Conservation (phyloP, 2,113 vertebrate genomes). For the Trichechus manatus region DNA sequence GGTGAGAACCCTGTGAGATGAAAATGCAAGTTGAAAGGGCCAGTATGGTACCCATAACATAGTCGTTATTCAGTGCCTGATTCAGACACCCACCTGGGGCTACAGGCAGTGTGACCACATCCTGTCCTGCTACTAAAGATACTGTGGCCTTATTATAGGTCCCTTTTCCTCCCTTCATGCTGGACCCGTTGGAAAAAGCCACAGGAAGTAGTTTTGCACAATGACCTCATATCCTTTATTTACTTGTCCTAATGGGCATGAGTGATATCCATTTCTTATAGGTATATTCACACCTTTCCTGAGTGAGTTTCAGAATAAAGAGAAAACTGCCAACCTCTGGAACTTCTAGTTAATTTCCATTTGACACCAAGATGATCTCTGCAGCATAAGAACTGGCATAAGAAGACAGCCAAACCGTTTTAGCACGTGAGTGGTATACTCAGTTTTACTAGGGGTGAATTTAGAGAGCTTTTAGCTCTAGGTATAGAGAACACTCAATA, state of each 20-base stretch:
- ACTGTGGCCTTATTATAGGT: neutral
- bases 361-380: neutral
- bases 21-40: neutral
- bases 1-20: neutral
- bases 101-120: neutral
- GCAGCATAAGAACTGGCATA: neutral
- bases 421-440: neutral
- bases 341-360: neutral
- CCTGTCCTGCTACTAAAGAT: neutral
- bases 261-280: conserved; percentile 15
- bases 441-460: neutral
- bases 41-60: neutral
- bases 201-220: conserved; percentile 35
- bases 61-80: neutral
- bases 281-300: conserved; percentile 8
- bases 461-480: conserved; percentile 10
- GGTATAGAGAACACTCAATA: neutral
- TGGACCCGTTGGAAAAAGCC: conserved; percentile 3
- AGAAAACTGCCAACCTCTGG: neutral
- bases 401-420: neutral
- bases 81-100: neutral
- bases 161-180: neutral
- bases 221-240: neutral
- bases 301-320: conserved; percentile 40
- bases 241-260: neutral